Evolutionary conservation across 1,140 invertebrate species (phyloP).

Genomic region (Leucophenga varia): DNA sequence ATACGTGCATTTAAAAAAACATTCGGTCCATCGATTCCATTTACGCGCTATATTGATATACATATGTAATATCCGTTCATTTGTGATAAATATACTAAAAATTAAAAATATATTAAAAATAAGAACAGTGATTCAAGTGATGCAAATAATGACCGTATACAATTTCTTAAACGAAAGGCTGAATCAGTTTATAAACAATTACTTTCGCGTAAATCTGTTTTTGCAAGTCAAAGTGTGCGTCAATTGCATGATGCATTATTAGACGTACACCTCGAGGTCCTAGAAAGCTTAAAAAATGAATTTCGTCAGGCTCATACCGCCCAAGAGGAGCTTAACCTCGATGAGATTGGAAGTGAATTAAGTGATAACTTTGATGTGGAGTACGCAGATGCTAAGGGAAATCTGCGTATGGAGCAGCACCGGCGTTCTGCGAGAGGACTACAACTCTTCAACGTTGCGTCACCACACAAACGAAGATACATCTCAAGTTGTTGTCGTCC

Average conservation of each 20-base stretch:
- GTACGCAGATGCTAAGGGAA: background rate
- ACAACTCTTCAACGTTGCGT: background rate
- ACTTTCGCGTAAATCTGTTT: background rate
- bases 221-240: background rate
- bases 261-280: background rate
- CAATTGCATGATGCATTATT: background rate
- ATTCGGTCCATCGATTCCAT: too few relatives aligned
- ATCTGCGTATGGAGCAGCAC: background rate
- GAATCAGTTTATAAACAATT: background rate
- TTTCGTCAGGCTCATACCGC: background rate
- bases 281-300: background rate
- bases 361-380: background rate
- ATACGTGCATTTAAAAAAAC: too few relatives aligned
- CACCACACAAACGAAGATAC: too few relatives aligned
- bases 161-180: background rate
- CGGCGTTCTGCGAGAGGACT: too few relatives aligned
- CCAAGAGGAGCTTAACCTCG: background rate
- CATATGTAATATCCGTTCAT: too few relatives aligned
- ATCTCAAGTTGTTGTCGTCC: too few relatives aligned
- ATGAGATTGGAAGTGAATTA: background rate
- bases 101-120: too few relatives aligned
- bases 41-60: too few relatives aligned
- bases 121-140: too few relatives aligned
- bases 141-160: background rate
- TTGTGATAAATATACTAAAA: too few relatives aligned